Evolutionary conservation across 2,888 invertebrate species (phyloP).

Genomic region (Cistogaster globosa): DNA sequence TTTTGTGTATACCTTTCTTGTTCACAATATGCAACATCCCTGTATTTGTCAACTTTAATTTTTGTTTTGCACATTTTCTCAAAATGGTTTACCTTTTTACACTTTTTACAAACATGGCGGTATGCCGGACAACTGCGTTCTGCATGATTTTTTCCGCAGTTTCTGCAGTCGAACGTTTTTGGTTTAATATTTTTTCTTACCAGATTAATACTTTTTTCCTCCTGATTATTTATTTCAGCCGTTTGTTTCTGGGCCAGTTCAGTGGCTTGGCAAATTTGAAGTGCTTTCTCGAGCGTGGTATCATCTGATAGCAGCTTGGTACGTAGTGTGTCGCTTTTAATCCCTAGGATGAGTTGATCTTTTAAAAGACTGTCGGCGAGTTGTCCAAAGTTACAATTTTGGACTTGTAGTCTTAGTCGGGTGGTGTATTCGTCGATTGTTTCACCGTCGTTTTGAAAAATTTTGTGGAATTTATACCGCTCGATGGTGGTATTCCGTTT

Average conservation of each 20-base stretch:
- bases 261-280: slow-evolving; percentile 14
- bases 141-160: slow-evolving; percentile 16
- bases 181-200: background rate
- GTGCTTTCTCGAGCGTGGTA: slow-evolving; percentile 1
- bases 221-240: slow-evolving; percentile 3
- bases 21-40: slow-evolving; percentile 6
- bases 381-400: background rate
- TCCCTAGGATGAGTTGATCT: slow-evolving; percentile 20
- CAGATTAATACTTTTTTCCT: slow-evolving; percentile 1
- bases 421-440: slow-evolving; percentile 25
- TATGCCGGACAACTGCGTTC: slow-evolving; percentile 3
- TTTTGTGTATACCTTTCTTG: background rate
- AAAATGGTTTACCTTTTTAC: background rate
- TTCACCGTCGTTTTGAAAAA: slow-evolving; percentile 30
- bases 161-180: slow-evolving; percentile 19
- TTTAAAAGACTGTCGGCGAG: background rate
- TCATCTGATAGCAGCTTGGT: slow-evolving; percentile 12
- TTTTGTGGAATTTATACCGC: slow-evolving; percentile 31
- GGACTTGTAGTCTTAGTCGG: background rate
- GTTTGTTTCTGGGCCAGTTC: slow-evolving; percentile 27
- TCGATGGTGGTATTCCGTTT: slow-evolving; percentile 20
- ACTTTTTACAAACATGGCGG: slow-evolving; percentile 17
- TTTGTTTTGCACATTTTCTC: slow-evolving; percentile 20
- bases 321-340: slow-evolving; percentile 12
- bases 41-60: background rate